Conservation (phyloP, 2,113 vertebrate species). For the Ammodytes marinus region DNA sequence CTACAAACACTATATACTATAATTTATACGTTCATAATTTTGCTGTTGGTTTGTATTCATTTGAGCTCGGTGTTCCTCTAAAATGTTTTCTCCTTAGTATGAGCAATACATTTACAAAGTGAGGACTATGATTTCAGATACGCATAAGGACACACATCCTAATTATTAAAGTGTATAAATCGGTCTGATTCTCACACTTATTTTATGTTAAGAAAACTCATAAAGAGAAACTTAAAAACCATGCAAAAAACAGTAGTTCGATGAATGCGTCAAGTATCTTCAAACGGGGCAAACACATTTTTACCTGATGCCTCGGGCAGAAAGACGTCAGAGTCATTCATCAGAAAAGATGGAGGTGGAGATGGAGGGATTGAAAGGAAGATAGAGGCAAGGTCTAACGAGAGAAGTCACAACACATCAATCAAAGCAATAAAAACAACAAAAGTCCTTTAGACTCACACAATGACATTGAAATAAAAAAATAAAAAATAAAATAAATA, state of each 20-base stretch:
- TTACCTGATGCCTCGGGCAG: conserved; percentile 81
- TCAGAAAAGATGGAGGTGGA: conserved; percentile 73
- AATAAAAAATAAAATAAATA: conserved; percentile 1
- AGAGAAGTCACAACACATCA: conserved; percentile 31
- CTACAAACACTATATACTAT: too few species aligned
- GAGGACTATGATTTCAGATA: not conserved
- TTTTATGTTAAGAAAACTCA: not conserved
- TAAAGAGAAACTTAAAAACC: not conserved
- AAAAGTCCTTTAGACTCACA: not conserved
- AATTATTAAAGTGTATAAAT: not conserved
- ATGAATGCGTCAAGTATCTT: not conserved
- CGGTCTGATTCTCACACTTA: not conserved
- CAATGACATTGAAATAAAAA: conserved; percentile 6
- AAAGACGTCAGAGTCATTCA: conserved; percentile 75
- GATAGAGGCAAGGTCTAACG: conserved; percentile 81
- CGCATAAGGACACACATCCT: not conserved
- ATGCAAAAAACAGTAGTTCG: not conserved
- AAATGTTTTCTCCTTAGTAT: not conserved
- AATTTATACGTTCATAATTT: not conserved
- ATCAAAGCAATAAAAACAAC: conserved; percentile 21
- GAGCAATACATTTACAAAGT: conserved; percentile 12
- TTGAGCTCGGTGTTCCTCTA: too few species aligned
- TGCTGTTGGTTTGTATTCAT: too few species aligned
- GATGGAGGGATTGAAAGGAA: conserved; percentile 78
- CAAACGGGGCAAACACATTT: conserved; percentile 19